Base-by-base conservation (phyloP, 2,113 vertebrate genomes). In the Pseudonaja textilis region DNA sequence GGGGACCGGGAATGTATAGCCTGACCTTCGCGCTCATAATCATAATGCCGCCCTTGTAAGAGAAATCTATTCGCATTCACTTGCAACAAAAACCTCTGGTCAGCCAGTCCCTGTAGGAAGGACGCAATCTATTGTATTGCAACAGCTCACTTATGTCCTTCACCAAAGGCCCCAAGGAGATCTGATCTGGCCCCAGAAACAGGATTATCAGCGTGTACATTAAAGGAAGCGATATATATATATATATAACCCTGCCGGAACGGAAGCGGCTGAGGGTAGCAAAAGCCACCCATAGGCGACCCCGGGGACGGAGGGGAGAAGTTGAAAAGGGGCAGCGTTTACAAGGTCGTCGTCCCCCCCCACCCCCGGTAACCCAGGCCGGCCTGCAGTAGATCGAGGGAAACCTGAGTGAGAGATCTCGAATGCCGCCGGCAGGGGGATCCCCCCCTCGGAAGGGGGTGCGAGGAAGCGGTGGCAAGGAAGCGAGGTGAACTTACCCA, bases 71-170 rank as follows among this genome's bases (percentile, higher is more conserved):
- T 97, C 90, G 97, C 94, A 98, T 98, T 98, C 98, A 98, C 97
- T 98, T 96, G 96, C 97, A 98, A 98, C 98, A 98, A 98, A 81
- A 98, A 98, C 97, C 97, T 95, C 97, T 97, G 98, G 97, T 98
- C 98, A 98, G 97, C 97, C 97, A 96, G 97, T 98, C 98, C 97
- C 98, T 97, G 97, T 98, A 98, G 98, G 97, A 98, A 98, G 97
- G 97, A 97, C 97, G 97, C 94, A 93, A 94, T 97, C 98, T 97
- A 98, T 98, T 98, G 98, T 98, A 97, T 97, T 97, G 96, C 96
- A 97, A 98, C 97, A 98, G 97, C 97, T 98, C 97, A 98, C 98
- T 98, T 98, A 98, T 98, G 98, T 98, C 98, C 97, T 97, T 95
- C 97, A 96, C 96, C 97, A 97, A 97, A 98, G 97, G 97, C 97